These are phyloP conservation scores for Lasioglossum morio DNA, from an alignment of 2,888 invertebrate genomes.

Conservation along the genomic window DNA sequence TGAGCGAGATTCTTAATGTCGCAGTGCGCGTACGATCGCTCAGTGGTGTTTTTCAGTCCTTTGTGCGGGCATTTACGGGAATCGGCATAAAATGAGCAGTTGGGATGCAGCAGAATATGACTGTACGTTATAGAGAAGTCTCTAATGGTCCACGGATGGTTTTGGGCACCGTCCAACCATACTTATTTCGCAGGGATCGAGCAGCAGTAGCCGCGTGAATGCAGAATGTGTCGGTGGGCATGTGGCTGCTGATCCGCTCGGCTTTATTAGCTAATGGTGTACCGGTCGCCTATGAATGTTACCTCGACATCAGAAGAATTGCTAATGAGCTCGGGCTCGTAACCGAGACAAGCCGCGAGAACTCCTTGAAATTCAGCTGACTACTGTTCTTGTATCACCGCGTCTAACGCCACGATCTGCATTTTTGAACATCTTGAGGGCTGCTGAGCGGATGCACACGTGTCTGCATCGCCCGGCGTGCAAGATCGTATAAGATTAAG, in stretches of 20 bases:
- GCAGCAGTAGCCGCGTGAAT: conserved; percentile 8
- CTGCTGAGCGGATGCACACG: conserved; percentile 49
- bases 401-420: conserved; percentile 60
- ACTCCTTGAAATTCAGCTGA: conserved; percentile 71
- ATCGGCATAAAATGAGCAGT: conserved; percentile 18
- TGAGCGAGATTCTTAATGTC: background rate
- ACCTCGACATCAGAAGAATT: conserved; percentile 49
- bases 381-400: conserved; percentile 62
- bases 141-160: conserved; percentile 15
- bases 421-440: conserved; percentile 69
- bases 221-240: conserved; percentile 26
- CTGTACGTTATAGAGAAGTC: conserved; percentile 19
- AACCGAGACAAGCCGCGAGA: conserved; percentile 51
- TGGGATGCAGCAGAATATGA: background rate
- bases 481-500: conserved; percentile 62
- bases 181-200: conserved; percentile 26
- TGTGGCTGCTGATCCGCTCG: conserved; percentile 3
- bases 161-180: conserved; percentile 27
- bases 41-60: conserved; percentile 33
- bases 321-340: conserved; percentile 58
- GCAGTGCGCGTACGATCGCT: background rate
- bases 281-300: conserved; percentile 43
- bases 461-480: conserved; percentile 41
- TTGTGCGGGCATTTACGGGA: conserved; percentile 29
- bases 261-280: conserved; percentile 59